Conservation (phyloP, 2,888 invertebrate genomes). For the Dynastes hyllus region DNA sequence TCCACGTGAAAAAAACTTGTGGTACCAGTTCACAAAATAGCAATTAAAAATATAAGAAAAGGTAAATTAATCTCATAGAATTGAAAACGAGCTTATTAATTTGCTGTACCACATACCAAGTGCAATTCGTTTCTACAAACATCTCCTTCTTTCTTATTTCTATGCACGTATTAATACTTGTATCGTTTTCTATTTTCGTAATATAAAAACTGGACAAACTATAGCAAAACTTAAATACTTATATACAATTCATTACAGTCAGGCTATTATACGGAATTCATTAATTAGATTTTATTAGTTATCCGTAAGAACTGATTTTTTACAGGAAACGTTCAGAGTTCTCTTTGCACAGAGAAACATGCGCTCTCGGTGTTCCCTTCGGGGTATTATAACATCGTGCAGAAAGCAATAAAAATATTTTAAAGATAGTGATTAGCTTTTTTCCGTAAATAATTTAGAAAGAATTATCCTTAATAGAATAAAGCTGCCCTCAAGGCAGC, state of each 20-base stretch:
- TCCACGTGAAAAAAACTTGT: too few relatives aligned
- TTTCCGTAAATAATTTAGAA: constrained; percentile 26
- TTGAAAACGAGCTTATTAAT: too few relatives aligned
- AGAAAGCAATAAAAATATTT: constrained; percentile 21
- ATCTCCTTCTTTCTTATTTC: too few relatives aligned
- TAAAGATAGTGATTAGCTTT: constrained; percentile 26
- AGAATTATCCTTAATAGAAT: constrained; percentile 37
- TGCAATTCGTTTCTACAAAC: too few relatives aligned
- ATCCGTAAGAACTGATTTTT: not conserved
- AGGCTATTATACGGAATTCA: not conserved
- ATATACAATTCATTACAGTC: not conserved
- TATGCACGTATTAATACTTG: too few relatives aligned
- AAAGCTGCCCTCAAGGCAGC: constrained; percentile 22
- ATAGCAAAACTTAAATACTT: not conserved
- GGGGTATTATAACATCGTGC: constrained; percentile 7
- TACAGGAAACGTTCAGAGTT: not conserved
- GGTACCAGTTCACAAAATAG: too few relatives aligned
- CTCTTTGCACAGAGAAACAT: constrained; percentile 3
- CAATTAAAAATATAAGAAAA: too few relatives aligned
- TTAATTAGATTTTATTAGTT: constrained; percentile 7
- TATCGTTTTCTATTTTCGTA: too few relatives aligned
- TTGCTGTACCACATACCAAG: too few relatives aligned
- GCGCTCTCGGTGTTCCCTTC: not conserved
- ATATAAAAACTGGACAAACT: not conserved
- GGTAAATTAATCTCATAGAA: too few relatives aligned